A percentile compares a stretch with the other conserved stretches of the same genome.
Evolutionary conservation across 2,113 vertebrate species (phyloP).

Genomic region (Toxostoma redivivum): DNA sequence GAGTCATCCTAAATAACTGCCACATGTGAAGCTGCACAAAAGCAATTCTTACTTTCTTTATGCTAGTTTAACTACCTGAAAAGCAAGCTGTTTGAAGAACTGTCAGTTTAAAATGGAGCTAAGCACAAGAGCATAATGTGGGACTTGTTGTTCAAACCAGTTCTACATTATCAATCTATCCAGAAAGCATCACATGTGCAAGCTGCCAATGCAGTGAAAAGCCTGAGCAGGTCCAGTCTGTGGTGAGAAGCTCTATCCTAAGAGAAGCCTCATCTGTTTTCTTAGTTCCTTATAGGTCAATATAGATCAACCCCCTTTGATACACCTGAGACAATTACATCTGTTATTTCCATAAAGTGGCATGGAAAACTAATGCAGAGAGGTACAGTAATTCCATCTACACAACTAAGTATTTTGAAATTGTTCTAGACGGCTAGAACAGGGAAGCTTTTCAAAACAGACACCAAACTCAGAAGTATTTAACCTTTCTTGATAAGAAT

Average conservation of each 20-base stretch:
- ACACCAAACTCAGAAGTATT: neutral
- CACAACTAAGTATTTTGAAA: neutral
- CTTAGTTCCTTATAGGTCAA: neutral
- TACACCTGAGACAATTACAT: neutral
- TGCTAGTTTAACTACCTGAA: neutral
- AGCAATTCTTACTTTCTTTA: neutral
- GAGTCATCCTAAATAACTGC: neutral
- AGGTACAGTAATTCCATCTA: neutral
- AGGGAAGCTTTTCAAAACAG: neutral
- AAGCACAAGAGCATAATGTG: rapidly evolving
- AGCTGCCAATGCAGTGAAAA: neutral
- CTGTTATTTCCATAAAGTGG: neutral
- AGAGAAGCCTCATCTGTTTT: neutral
- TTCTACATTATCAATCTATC: neutral
- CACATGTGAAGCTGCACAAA: neutral
- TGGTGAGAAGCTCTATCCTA: neutral
- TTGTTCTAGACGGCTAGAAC: neutral
- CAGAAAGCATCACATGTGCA: neutral
- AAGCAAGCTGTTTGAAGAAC: neutral
- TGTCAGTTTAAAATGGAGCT: neutral
- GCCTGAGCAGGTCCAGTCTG: neutral
- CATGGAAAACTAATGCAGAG: neutral
- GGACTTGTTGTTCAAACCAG: neutral
- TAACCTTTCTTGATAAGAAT: neutral
- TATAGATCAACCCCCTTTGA: neutral